Evolutionary conservation across 30 jellyfish, hydroid and myxozoan species (phyloP), one percentile per base, ranked within the genome.

Genomic region (Cassiopea andromeda): DNA sequence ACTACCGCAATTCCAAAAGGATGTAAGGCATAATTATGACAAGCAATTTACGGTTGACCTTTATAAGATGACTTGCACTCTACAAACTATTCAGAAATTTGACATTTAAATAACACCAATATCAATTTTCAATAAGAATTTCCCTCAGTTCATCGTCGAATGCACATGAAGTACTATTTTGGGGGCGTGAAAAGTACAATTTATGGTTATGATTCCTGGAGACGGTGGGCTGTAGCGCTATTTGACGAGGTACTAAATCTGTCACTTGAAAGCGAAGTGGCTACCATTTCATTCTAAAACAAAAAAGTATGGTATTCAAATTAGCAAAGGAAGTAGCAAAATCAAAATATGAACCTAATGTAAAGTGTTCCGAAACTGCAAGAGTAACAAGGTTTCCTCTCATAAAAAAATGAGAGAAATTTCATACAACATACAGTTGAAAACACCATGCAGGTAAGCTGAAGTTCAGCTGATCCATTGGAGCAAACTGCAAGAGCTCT

Each of bases 261-360:
- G 60, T 78, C 94, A 13, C 67, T 47, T 5, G 94, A 68, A 17
- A 77, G 38, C 38, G 38, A 64, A 44, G 64, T 87, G 44, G 90
- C 78, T 43, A 87, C 90, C 94, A 87, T 87, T 69, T 87, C 94
- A 71, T 87, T 87, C 94, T 87, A 57, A 27, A 27, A 27, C 46
- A 70, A 69, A 1, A 1, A 18, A 85, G 66, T 15, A 57, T 6
- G 57, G 77, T 14, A 44, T 10, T 15, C 48, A 19, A 49, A 84
- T 59, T 38, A n/a, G 44, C 7, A 10, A 58, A 4, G 0, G 79
- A 44, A 3, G 78, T 58, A 7, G n/a, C 60, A 44, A 49, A 73
- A 15, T 73, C n/a, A n/a, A 19, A 38, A 8, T 5, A 14, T 58
- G 68, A 58, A 6, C 13, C 14, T 58, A 14, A 10, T 73, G 60